Evolutionary conservation across 1,140 invertebrate species (phyloP).

Genomic region (Cherax destructor): DNA sequence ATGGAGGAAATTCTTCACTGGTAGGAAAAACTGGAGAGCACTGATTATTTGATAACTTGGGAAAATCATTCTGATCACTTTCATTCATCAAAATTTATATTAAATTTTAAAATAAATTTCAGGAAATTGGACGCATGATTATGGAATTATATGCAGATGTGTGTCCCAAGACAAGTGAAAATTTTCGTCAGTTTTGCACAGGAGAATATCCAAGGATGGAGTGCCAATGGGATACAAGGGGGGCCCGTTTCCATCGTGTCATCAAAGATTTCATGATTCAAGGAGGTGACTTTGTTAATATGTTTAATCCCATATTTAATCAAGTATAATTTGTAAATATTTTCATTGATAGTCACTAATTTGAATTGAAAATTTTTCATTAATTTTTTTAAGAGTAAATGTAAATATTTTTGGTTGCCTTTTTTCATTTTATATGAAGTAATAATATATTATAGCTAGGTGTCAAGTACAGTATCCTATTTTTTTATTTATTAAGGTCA

Average conservation of each 20-base stretch:
- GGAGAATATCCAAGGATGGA: conserved; percentile 92
- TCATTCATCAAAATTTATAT: too few relatives aligned
- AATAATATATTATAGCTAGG: too few relatives aligned
- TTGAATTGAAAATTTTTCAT: too few relatives aligned
- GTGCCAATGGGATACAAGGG: conserved; percentile 98
- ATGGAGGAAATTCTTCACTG: too few relatives aligned
- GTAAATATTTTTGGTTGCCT: neutral
- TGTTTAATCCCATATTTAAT: neutral
- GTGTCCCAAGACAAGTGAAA: conserved; percentile 98
- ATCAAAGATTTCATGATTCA: conserved; percentile 93
- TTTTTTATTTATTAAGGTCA: too few relatives aligned
- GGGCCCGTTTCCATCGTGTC: conserved; percentile 96
- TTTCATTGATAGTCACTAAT: neutral
- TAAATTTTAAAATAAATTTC: conserved; percentile 5
- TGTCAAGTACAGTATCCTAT: too few relatives aligned
- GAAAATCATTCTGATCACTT: too few relatives aligned
- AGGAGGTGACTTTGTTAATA: conserved; percentile 97
- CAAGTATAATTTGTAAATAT: neutral
- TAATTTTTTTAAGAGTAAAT: too few relatives aligned
- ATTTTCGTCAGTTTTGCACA: conserved; percentile 98
- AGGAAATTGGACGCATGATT: conserved; percentile 92
- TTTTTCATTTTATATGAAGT: too few relatives aligned
- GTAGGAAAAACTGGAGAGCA: too few relatives aligned
- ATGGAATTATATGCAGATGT: conserved; percentile 98
- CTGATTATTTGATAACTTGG: too few relatives aligned